Evolutionary conservation across 30 jellyfish, hydroid and myxozoan species (phyloP).

Genomic region (Chironex yamaguchii): DNA sequence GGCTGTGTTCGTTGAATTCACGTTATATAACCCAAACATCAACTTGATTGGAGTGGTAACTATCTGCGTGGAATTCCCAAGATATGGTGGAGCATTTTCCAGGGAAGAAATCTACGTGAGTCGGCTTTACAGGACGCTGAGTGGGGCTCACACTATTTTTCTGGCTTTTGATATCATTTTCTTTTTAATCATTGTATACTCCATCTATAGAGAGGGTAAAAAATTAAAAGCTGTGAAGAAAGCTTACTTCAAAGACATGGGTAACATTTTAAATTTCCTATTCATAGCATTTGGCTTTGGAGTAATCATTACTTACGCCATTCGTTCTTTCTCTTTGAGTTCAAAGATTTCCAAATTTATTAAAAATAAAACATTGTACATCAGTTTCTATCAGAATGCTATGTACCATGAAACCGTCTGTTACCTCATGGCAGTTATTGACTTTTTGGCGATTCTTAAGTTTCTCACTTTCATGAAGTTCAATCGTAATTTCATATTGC

Average conservation of each 20-base stretch:
- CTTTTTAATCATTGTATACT: background rate
- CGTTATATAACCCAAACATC: constrained; percentile 24
- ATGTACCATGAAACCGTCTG: constrained; percentile 5
- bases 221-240: background rate
- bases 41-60: constrained; percentile 4
- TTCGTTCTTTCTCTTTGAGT: background rate
- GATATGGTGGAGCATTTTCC: constrained; percentile 31
- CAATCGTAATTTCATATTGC: background rate
- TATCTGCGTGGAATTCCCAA: constrained; percentile 3
- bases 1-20: constrained; percentile 43
- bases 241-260: background rate
- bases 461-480: constrained; percentile 2
- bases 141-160: background rate
- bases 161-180: constrained; percentile 28
- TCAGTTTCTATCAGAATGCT: constrained; percentile 23
- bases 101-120: constrained; percentile 5
- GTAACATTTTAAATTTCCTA: background rate
- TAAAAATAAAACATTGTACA: background rate
- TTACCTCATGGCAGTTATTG: background rate
- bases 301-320: background rate
- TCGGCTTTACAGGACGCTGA: constrained; percentile 5
- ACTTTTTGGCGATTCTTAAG: constrained; percentile 9
- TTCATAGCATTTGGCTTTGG: background rate
- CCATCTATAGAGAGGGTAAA: constrained; percentile 8
- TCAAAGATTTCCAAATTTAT: background rate